Conservation (phyloP, 2,113 vertebrate species). For the Lycocorax pyrrhopterus region DNA sequence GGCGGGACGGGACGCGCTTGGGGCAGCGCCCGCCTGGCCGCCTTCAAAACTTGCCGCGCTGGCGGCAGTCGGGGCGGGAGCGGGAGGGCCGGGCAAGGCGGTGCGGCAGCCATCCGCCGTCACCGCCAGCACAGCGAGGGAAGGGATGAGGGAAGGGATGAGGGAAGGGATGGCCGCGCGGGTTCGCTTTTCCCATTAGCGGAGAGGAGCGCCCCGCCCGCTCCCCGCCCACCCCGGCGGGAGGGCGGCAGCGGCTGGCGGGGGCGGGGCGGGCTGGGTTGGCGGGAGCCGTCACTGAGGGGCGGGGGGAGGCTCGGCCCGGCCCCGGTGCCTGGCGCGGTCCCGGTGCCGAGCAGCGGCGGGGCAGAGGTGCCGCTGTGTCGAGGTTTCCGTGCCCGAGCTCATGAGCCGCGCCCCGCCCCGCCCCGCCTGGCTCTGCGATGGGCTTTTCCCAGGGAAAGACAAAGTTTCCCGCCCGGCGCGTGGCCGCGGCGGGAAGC, state of each 20-base stretch:
- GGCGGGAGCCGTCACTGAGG: not conserved
- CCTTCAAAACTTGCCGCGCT: not conserved
- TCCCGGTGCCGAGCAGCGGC: not conserved
- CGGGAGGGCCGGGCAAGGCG: too few species aligned
- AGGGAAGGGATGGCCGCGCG: accelerated
- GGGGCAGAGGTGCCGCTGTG: not conserved
- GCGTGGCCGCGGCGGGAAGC: accelerated
- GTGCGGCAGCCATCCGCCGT: too few species aligned
- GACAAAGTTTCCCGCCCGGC: not conserved
- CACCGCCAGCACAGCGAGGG: accelerated
- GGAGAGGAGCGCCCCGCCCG: too few species aligned
- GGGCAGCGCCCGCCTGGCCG: not conserved
- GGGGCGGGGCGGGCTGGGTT: not conserved
- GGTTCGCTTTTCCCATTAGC: accelerated
- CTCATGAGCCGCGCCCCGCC: not conserved
- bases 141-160: too few species aligned
- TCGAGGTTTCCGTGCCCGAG: too few species aligned
- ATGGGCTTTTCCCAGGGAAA: not conserved
- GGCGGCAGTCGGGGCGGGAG: not conserved
- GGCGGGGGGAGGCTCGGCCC: too few species aligned
- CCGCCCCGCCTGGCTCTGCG: accelerated
- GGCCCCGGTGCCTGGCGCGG: not conserved
- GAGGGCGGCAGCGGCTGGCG: too few species aligned
- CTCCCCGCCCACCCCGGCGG: not conserved
- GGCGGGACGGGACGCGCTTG: not conserved